Evolutionary conservation across 2,797 vertebrate species (phyloP).

Genomic region (Cynodonichthys magdalenae): DNA sequence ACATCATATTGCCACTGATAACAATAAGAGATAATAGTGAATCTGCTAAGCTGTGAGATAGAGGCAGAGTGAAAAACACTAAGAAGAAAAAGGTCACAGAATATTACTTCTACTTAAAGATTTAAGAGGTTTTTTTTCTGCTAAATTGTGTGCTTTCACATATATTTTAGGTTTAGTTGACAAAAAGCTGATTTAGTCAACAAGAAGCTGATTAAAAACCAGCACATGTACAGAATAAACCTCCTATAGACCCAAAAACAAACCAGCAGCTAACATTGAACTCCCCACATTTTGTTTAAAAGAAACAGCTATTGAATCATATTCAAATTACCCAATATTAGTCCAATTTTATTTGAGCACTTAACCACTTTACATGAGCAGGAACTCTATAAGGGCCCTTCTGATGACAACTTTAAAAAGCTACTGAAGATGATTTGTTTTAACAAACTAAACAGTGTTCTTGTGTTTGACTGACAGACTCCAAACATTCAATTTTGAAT

Average conservation of each 20-base stretch:
- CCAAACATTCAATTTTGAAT: slow-evolving; percentile 38
- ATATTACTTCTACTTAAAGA: slow-evolving; percentile 2
- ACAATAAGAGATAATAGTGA: slow-evolving; percentile 36
- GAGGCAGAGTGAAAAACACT: slow-evolving; percentile 10
- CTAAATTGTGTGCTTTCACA: not conserved
- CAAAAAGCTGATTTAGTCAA: too few relatives aligned
- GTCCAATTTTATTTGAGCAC: not conserved
- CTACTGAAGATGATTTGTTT: slow-evolving; percentile 21
- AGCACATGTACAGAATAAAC: too few relatives aligned
- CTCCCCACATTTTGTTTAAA: not conserved
- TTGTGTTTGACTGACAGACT: slow-evolving; percentile 22
- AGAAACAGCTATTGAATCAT: not conserved
- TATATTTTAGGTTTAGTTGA: not conserved
- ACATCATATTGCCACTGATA: slow-evolving; percentile 36
- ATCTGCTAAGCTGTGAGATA: slow-evolving; percentile 21
- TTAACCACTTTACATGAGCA: not conserved
- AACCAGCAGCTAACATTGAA: not conserved
- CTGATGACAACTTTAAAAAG: slow-evolving; percentile 8
- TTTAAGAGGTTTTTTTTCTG: not conserved
- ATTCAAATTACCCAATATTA: not conserved
- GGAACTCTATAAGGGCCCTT: too few relatives aligned
- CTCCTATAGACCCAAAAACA: not conserved
- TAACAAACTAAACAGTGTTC: slow-evolving; percentile 34
- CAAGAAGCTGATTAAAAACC: too few relatives aligned
- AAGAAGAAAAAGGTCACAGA: slow-evolving; percentile 10